Base-by-base conservation (phyloP, 2,888 invertebrate species). In the Tenthredo distinguenda region DNA sequence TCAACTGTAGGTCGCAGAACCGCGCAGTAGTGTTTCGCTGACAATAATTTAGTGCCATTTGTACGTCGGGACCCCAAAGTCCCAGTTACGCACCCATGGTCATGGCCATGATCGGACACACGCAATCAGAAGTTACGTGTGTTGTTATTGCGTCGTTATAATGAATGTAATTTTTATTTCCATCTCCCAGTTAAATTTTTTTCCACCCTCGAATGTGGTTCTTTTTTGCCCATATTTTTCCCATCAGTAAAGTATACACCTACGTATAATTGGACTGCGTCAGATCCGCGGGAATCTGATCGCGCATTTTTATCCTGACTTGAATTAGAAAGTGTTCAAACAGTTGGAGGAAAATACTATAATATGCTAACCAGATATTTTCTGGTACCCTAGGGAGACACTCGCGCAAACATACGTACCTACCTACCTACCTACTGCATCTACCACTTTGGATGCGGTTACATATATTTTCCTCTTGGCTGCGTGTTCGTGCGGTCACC, bases 371-470 rank as follows among this genome's bases (percentile, higher is more conserved):
- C 40, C 72, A 74, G 72, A 21, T 18, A 43, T 74, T 74, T 68
- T 15, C 21, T 10, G 43, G 43, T 43, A 7, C 21, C 40, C 43
- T 43, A 31, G n/a, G 12, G 10, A 40, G 21, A 74, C 43, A 40
- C 40, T 43, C 10, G 21, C 72, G 5, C 72, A 1, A 74, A 18
- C 21, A 71, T 71, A 37, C 18, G 10, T 68, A 34, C 18, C 15
- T 34, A 18, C 26, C 26, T 34, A 18, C 26, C 26, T 26, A 26
- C 34, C 68, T 68, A 68, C 72, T 43, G 26, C 40, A 40, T 43
- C 12, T 43, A 74, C 72, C 72, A 74, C 72, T 74, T 40, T 26
- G 37, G 72, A 74, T 74, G 72, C 43, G 72, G 72, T 74, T 74
- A 74, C 43, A 43, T 74, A 43, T 43, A 40, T 74, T 74, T 74